These are phyloP conservation scores for Alca torda DNA, from an alignment of 2,797 vertebrate genomes.

Conservation along the genomic window DNA sequence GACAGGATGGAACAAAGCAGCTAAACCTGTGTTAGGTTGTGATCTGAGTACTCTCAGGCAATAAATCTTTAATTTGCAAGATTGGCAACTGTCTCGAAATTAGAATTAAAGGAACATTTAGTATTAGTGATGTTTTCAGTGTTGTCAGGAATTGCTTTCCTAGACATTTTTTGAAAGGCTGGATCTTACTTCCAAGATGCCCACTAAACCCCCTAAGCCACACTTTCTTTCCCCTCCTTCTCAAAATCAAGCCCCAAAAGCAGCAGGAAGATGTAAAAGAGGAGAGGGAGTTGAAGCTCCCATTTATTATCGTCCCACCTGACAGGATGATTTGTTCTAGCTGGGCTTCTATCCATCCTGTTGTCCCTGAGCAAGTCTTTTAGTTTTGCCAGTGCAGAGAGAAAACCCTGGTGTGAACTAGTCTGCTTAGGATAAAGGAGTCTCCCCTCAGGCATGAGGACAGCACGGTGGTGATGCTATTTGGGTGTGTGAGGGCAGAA, in stretches of 20 bases:
- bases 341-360: background rate
- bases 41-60: conserved; percentile 74
- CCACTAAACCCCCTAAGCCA: background rate
- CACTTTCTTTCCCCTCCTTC: background rate
- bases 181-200: conserved; percentile 17
- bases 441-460: background rate
- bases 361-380: background rate
- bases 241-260: background rate
- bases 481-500: background rate
- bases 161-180: conserved; percentile 51
- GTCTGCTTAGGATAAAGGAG: background rate
- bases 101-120: conserved; percentile 73
- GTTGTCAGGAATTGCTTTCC: conserved; percentile 44
- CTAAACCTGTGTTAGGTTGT: conserved; percentile 71
- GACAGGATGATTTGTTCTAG: background rate
- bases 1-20: conserved; percentile 71
- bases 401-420: background rate
- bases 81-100: conserved; percentile 68
- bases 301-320: background rate
- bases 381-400: background rate
- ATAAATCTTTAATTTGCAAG: conserved; percentile 78
- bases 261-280: background rate
- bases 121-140: conserved; percentile 38
- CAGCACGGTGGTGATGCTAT: background rate
- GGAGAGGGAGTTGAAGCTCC: background rate